These are phyloP conservation scores for Unio delphinus DNA, from an alignment of 2,888 invertebrate genomes.

Conservation along the genomic window DNA sequence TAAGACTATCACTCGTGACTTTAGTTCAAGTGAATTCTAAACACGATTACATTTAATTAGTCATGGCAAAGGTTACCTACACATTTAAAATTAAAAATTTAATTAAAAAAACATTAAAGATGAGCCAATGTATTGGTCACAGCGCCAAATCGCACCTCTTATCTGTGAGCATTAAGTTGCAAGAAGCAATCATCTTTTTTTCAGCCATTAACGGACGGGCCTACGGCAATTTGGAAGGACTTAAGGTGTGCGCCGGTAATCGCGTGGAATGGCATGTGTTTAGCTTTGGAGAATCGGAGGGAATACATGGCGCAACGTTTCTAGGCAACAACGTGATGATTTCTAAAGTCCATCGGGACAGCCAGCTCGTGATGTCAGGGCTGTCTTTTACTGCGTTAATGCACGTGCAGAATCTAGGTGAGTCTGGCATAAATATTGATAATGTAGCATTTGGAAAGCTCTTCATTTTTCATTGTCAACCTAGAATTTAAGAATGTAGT, in stretches of 20 bases:
- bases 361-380: slow-evolving; percentile 15
- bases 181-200: neutral
- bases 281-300: slow-evolving; percentile 25
- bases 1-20: no score
- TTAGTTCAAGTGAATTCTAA: no score
- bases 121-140: neutral
- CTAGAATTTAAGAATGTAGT: no score
- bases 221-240: slow-evolving; percentile 31
- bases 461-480: no score
- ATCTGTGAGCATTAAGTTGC: no score
- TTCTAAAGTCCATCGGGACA: slow-evolving; percentile 11
- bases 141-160: neutral
- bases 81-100: no score
- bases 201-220: slow-evolving; percentile 31
- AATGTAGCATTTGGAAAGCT: no score
- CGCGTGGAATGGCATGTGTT: slow-evolving; percentile 31
- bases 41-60: no score
- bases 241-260: slow-evolving; percentile 31
- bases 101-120: no score
- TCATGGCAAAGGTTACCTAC: no score
- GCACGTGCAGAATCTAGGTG: slow-evolving; percentile 21
- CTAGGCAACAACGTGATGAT: slow-evolving; percentile 30
- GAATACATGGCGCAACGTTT: slow-evolving; percentile 24
- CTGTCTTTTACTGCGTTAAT: slow-evolving; percentile 14
- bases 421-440: neutral